Conservation (phyloP, 2,113 vertebrate species). For the Garra rufa region DNA sequence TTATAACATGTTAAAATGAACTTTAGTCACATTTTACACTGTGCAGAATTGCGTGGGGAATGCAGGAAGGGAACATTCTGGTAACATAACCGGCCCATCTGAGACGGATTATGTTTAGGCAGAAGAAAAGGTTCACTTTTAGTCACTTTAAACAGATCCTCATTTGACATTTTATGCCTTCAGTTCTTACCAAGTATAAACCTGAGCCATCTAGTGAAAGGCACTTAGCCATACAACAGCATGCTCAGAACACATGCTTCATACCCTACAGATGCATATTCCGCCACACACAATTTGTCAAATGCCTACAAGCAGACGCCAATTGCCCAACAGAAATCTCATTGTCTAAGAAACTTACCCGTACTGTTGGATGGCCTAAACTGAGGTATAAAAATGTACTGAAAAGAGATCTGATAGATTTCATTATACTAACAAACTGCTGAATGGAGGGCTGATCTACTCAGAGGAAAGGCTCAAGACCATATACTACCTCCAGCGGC, state of each 20-base stretch:
- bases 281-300: no score
- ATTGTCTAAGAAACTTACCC: background rate
- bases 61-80: background rate
- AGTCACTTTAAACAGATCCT: background rate
- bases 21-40: no score
- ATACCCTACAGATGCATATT: background rate
- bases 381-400: background rate
- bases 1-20: no score
- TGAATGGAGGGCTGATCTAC: background rate
- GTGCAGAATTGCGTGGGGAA: background rate
- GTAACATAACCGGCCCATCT: background rate
- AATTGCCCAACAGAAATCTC: no score
- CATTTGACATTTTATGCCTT: background rate
- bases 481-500: background rate
- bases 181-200: background rate
- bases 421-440: background rate
- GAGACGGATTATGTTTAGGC: background rate
- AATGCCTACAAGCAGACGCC: no score
- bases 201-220: background rate
- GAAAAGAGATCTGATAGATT: slow-evolving; percentile 1
- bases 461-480: background rate
- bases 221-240: background rate
- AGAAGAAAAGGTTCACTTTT: background rate
- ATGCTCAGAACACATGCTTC: background rate
- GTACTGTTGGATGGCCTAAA: background rate